Evolutionary conservation across 2,797 vertebrate species (phyloP).

Genomic region (Chrosomus eos): DNA sequence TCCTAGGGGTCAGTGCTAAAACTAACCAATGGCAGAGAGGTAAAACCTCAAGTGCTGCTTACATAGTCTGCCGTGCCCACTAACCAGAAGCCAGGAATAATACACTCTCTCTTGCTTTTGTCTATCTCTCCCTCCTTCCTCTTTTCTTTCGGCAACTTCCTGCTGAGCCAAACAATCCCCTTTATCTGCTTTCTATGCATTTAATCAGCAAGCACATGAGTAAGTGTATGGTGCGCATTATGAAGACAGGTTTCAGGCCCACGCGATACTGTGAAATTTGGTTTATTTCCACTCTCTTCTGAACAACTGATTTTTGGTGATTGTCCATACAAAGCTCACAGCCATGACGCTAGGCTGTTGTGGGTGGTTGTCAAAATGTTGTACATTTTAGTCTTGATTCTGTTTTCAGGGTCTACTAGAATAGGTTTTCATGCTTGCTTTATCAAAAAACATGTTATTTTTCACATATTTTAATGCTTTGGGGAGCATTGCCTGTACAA

Average conservation of each 20-base stretch:
- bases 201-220: constrained; percentile 27
- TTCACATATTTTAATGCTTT: neutral
- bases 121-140: constrained; percentile 14
- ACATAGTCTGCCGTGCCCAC: constrained; percentile 48
- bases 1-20: constrained; percentile 62
- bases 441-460: neutral
- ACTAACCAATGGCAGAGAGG: constrained; percentile 45
- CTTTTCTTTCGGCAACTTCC: constrained; percentile 52
- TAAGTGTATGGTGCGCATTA: neutral
- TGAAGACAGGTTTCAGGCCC: neutral
- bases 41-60: constrained; percentile 53
- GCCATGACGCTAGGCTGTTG: neutral
- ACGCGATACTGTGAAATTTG: neutral
- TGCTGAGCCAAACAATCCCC: constrained; percentile 69
- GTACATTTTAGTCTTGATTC: neutral
- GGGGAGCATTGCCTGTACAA: neutral
- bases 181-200: constrained; percentile 63
- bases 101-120: constrained; percentile 49
- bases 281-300: neutral
- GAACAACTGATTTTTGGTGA: neutral
- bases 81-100: constrained; percentile 63
- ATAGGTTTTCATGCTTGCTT: too few relatives aligned
- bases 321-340: neutral
- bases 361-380: neutral
- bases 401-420: too few relatives aligned